Evolutionary conservation across 2,797 vertebrate genomes (phyloP).

Genomic region (Todus mexicanus): DNA sequence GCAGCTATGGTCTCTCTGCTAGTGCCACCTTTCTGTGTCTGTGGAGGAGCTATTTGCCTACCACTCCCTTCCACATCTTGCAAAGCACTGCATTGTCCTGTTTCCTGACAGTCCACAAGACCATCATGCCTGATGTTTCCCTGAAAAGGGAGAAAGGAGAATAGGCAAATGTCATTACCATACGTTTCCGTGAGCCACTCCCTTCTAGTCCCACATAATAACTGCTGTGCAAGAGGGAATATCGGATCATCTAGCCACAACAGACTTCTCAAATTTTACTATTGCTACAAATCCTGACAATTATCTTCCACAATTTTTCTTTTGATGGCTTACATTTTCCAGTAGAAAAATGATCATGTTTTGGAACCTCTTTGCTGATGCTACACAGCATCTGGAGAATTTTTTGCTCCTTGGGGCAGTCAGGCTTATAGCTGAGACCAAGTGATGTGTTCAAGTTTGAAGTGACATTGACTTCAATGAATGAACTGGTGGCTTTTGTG

Average conservation of each 20-base stretch:
- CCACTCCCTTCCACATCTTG: accelerated
- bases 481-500: not conserved
- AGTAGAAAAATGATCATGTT: not conserved
- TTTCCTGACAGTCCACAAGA: not conserved
- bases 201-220: not conserved
- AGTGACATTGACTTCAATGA: not conserved
- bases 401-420: not conserved
- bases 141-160: not conserved
- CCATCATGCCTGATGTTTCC: not conserved
- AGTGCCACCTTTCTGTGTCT: not conserved
- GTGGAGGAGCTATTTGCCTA: not conserved
- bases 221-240: not conserved
- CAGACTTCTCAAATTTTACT: not conserved
- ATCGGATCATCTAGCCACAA: not conserved
- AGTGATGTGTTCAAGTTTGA: not conserved
- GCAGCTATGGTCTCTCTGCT: not conserved
- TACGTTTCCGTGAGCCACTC: not conserved
- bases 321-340: not conserved
- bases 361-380: not conserved
- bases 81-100: not conserved
- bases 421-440: not conserved
- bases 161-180: not conserved
- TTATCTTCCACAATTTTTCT: not conserved
- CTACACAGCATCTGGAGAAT: not conserved
- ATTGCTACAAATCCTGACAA: not conserved